phyloP scores from a whole-genome alignment of 2,888 invertebrate species.

The Archaeoteleia sp. region DNA sequence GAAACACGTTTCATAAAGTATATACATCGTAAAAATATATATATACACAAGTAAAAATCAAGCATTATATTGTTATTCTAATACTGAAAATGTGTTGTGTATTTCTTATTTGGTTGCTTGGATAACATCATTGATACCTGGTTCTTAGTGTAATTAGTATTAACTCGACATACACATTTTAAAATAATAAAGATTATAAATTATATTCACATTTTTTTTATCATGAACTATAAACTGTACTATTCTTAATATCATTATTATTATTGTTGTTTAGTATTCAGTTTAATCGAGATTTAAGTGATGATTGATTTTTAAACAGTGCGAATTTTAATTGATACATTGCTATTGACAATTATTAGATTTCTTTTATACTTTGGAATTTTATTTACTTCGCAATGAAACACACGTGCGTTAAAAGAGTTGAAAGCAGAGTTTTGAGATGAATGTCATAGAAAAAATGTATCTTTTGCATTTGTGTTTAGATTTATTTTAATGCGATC shows the following conservation, averaged over 20 bases:
- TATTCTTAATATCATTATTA: too few relatives aligned
- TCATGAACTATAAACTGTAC: too few relatives aligned
- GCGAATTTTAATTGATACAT: slow-evolving; percentile 31
- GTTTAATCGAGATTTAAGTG: slow-evolving; percentile 6
- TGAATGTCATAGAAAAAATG: slow-evolving; percentile 52
- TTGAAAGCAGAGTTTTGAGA: slow-evolving; percentile 50
- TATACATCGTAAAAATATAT: slow-evolving; percentile 11
- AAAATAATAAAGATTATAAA: too few relatives aligned
- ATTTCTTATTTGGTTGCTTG: too few relatives aligned
- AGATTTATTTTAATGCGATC: slow-evolving; percentile 35
- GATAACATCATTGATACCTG: too few relatives aligned
- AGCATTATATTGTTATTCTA: too few relatives aligned
- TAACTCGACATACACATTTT: too few relatives aligned
- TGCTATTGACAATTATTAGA: slow-evolving; percentile 22
- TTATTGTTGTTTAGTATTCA: slow-evolving; percentile 1
- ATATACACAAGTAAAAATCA: too few relatives aligned
- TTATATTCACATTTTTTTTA: too few relatives aligned
- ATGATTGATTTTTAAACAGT: slow-evolving; percentile 1
- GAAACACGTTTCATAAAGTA: slow-evolving; percentile 13
- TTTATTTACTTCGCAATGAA: slow-evolving; percentile 37
- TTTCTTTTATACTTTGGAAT: slow-evolving; percentile 36
- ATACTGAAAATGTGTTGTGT: too few relatives aligned
- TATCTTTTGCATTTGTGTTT: slow-evolving; percentile 28
- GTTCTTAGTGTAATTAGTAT: too few relatives aligned
- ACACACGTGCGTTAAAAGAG: slow-evolving; percentile 48